Evolutionary conservation across 92 coral and sea anemone genomes (phyloP), one percentile per base, ranked within the genome.

Genomic region (Zoanthus gigantus): DNA sequence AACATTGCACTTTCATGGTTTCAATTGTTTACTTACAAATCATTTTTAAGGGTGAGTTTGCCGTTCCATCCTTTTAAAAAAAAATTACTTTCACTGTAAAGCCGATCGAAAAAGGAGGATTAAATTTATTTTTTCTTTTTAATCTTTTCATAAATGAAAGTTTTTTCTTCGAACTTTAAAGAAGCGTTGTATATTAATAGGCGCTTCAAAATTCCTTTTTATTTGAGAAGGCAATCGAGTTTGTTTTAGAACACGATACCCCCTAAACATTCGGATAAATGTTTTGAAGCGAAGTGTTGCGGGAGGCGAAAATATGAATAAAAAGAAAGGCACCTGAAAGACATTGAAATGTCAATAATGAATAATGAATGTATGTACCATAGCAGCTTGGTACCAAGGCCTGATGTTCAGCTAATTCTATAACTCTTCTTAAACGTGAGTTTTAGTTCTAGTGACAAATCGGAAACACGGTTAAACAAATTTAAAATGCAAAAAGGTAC

Each of bases 331-430:
- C 80, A 69, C 88, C 91, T 82, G 85, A 86, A 88, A 78, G 81
- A 54, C 57, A 48, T 54, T 46, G 65, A 83, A 87, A 91, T 91
- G 88, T 91, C 89, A 91, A 91, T 90, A 91, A 91, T 91, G 82
- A 91, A 91, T 91, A 87, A 91, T 91, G 87, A 82, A 91, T 82
- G 52, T 56, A 28, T 87, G 91, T 91, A 91, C 88, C 84, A 88
- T 87, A 91, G 74, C 88, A 78, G 65, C 68, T 57, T 17, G 87
- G 85, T 31, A 71, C 75, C 69, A 78, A 68, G 42, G 52, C 60
- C 63, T 42, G 23, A 6, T 14, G 32, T 14, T 14, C 15, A 29
- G 23, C 45, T 73, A 14, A 28, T 30, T 50, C 42, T 81, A 29
- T 9, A 18, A 34, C 23, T 44, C 31, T 30, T 15, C 0, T 32